Conservation (phyloP, 1,140 invertebrate species). For the Halictus rubicundus region DNA sequence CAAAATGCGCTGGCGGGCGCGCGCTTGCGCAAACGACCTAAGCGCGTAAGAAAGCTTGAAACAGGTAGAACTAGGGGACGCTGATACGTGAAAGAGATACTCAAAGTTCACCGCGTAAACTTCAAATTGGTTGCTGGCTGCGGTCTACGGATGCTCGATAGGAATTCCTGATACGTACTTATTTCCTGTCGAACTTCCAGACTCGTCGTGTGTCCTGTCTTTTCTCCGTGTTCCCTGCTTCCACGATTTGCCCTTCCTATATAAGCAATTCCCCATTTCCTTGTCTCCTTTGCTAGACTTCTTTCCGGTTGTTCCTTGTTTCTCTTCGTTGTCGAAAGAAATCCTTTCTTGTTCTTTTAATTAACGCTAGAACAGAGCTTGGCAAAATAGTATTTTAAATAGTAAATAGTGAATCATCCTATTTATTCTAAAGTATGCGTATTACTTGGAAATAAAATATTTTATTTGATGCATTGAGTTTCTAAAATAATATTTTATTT, state of each 20-base stretch:
- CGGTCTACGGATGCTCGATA: conserved; percentile 45
- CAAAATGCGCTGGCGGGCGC: no score
- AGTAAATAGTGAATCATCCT: no score
- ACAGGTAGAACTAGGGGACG: conserved; percentile 33
- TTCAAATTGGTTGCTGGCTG: conserved; percentile 63
- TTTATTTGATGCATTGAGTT: no score
- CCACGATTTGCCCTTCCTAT: neutral
- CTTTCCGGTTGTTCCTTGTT: neutral
- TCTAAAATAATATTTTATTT: no score
- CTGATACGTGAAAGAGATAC: conserved; percentile 47
- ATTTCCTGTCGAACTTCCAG: conserved; percentile 56
- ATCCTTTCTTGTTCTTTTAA: neutral
- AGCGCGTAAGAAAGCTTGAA: conserved; percentile 3
- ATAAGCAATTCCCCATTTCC: conserved; percentile 14
- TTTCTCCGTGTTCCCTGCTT: conserved; percentile 19
- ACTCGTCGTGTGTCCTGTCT: conserved; percentile 16
- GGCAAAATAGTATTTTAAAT: no score
- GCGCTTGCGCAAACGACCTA: no score
- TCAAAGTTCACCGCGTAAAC: conserved; percentile 63
- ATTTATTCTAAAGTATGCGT: no score
- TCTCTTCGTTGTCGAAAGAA: neutral
- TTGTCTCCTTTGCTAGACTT: neutral
- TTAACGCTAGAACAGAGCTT: no score
- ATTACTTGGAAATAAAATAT: no score
- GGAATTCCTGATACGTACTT: conserved; percentile 58